A percentile compares a stretch with the other conserved stretches of the same genome.
Conservation (phyloP, 1,140 invertebrate genomes). For the Aphelenchoides besseyi region DNA sequence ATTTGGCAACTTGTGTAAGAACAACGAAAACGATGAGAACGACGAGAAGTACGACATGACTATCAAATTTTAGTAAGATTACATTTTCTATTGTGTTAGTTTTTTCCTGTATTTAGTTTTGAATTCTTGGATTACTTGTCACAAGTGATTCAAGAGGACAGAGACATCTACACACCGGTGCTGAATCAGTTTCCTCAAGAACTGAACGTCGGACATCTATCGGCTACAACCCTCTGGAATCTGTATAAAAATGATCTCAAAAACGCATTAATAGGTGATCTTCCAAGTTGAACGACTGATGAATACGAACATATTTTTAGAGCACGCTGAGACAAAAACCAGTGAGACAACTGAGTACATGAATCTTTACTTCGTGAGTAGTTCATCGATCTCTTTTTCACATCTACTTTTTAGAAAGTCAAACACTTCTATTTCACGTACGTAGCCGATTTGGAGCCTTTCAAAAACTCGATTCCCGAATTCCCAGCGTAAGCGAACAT, state of each 20-base stretch:
- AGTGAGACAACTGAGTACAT: conserved; percentile 98
- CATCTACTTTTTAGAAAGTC: conserved; percentile 70
- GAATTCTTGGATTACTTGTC: conserved; percentile 94
- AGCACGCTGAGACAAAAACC: conserved; percentile 88
- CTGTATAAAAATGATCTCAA: conserved; percentile 96
- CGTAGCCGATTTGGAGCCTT: conserved; percentile 93
- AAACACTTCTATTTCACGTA: conserved; percentile 99
- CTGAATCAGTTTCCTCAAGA: conserved; percentile 81
- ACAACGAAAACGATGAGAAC: conserved; percentile 73
- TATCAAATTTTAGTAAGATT: conserved; percentile 1
- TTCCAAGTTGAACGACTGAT: conserved; percentile 69
- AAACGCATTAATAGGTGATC: too few species aligned
- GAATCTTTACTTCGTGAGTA: conserved; percentile 84
- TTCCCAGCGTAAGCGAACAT: conserved; percentile 77
- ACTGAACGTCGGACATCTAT: conserved; percentile 75
- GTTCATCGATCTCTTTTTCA: not conserved
- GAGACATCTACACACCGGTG: conserved; percentile 95
- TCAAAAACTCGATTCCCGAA: conserved; percentile 85
- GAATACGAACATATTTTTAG: too few species aligned
- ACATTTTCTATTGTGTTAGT: not conserved
- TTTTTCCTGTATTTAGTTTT: conserved; percentile 77
- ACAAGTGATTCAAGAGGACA: conserved; percentile 96
- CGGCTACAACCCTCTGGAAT: conserved; percentile 93
- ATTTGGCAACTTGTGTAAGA: conserved; percentile 69
- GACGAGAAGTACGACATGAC: conserved; percentile 38